Conservation (phyloP, 2,888 invertebrate genomes). For the Altica lythri region DNA sequence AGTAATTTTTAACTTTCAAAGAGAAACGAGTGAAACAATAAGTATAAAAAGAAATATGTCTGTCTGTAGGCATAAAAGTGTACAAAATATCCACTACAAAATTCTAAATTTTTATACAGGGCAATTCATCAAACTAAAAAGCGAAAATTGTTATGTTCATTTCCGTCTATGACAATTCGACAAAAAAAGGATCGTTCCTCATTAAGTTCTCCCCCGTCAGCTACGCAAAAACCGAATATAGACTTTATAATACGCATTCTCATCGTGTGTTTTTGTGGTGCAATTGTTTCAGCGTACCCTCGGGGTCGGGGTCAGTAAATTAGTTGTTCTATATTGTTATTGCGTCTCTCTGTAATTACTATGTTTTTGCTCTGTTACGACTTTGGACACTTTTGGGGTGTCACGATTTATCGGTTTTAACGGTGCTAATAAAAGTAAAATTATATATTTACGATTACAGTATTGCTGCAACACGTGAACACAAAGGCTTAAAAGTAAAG, state of each 20-base stretch:
- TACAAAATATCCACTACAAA: no score
- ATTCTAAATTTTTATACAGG: no score
- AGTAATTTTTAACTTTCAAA: no score
- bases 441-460: no score
- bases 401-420: neutral
- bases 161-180: neutral
- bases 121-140: constrained; percentile 6
- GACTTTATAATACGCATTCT: constrained; percentile 18
- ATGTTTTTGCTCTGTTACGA: constrained; percentile 16
- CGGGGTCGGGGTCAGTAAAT: constrained; percentile 15
- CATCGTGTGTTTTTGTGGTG: constrained; percentile 18
- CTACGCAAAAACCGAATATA: constrained; percentile 14
- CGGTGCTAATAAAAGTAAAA: no score
- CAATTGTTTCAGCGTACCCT: constrained; percentile 14
- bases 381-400: neutral
- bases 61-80: no score
- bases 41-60: no score
- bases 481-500: no score
- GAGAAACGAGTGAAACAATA: no score
- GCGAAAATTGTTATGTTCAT: constrained; percentile 1
- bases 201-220: neutral
- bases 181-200: constrained; percentile 13
- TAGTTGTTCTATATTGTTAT: constrained; percentile 20
- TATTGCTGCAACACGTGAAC: no score
- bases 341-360: constrained; percentile 14